Conservation (phyloP, 2,888 invertebrate species). For the Orthosia gracilis region DNA sequence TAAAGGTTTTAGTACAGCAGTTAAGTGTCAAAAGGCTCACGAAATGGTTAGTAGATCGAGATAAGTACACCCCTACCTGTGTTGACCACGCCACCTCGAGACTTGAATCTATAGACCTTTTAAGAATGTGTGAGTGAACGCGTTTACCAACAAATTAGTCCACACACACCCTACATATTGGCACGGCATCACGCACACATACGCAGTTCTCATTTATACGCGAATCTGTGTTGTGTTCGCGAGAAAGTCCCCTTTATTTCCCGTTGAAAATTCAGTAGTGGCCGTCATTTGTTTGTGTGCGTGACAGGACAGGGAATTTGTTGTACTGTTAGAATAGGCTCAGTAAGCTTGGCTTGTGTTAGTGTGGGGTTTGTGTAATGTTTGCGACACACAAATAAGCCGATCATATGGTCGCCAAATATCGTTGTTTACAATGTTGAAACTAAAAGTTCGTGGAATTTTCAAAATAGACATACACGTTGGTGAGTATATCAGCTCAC, state of each 20-base stretch:
- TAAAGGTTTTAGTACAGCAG: slow-evolving; percentile 68
- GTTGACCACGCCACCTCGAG: slow-evolving; percentile 66
- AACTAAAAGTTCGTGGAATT: slow-evolving; percentile 21
- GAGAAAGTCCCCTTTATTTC: slow-evolving; percentile 1
- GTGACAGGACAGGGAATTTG: not conserved
- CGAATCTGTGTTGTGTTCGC: not conserved
- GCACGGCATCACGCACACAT: slow-evolving; percentile 21
- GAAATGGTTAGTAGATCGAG: slow-evolving; percentile 85
- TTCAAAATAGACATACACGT: not conserved
- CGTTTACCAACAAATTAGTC: not conserved
- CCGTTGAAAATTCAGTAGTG: not conserved
- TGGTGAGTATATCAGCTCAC: not conserved
- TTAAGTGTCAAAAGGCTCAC: slow-evolving; percentile 86
- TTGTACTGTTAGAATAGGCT: not conserved
- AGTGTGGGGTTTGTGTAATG: slow-evolving; percentile 2
- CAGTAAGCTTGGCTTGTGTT: slow-evolving; percentile 5
- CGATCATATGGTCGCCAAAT: slow-evolving; percentile 51
- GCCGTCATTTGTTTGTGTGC: slow-evolving; percentile 26
- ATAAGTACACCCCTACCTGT: slow-evolving; percentile 84
- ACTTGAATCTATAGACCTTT: slow-evolving; percentile 41
- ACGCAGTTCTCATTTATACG: not conserved
- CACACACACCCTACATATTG: not conserved
- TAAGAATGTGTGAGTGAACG: slow-evolving; percentile 56
- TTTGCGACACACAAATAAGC: slow-evolving; percentile 50
- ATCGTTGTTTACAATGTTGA: slow-evolving; percentile 54